These are phyloP conservation scores for Rhinatrema bivittatum DNA, from an alignment of 2,797 vertebrate genomes.

Conservation along the genomic window DNA sequence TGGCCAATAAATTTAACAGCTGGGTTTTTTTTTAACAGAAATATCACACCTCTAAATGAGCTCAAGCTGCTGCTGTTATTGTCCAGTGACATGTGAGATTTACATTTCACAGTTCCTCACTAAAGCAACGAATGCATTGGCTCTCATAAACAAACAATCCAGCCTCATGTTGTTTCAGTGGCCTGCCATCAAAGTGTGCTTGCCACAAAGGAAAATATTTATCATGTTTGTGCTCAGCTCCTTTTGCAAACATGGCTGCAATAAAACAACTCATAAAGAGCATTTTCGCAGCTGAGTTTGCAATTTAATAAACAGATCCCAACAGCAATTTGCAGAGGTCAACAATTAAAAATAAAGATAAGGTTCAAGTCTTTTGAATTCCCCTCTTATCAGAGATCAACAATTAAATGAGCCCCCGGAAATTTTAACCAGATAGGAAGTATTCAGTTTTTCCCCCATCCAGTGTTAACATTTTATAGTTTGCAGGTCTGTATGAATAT, in stretches of 20 bases:
- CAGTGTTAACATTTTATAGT: no score
- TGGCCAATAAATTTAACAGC: slow-evolving; percentile 61
- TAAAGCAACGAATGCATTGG: slow-evolving; percentile 51
- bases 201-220: slow-evolving; percentile 56
- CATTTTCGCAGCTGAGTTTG: slow-evolving; percentile 56
- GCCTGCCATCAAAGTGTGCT: slow-evolving; percentile 40
- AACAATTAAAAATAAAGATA: slow-evolving; percentile 48
- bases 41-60: slow-evolving; percentile 57
- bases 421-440: slow-evolving; percentile 3
- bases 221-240: slow-evolving; percentile 42
- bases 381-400: slow-evolving; percentile 27
- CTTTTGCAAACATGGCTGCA: slow-evolving; percentile 32
- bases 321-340: slow-evolving; percentile 44
- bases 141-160: slow-evolving; percentile 55
- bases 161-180: slow-evolving; percentile 45
- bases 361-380: slow-evolving; percentile 28
- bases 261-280: slow-evolving; percentile 50
- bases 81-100: slow-evolving; percentile 55
- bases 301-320: slow-evolving; percentile 59
- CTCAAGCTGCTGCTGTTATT: slow-evolving; percentile 48
- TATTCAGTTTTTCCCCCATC: no score
- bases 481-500: no score
- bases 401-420: slow-evolving; percentile 12
- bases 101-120: slow-evolving; percentile 61
- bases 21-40: slow-evolving; percentile 41